Evolutionary conservation across 2,888 invertebrate species (phyloP), one percentile per base, ranked within the genome.

Genomic region (Dioctria linearis): DNA sequence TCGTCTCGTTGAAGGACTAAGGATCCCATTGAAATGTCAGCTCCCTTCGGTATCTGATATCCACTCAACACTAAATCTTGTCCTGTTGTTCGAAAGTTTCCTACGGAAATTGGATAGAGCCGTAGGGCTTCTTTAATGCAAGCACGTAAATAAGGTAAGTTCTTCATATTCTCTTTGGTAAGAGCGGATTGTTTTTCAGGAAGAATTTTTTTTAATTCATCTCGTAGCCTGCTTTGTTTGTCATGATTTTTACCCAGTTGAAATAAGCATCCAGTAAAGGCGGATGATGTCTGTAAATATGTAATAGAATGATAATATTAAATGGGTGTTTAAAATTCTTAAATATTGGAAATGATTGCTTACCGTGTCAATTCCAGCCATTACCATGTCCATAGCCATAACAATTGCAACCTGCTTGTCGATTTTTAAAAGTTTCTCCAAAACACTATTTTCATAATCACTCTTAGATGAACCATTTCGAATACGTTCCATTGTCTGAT

Each of bases 311-410:
- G 6, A 76, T 13, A 61, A 6, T 11, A 78, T 13, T 75, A 25
- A 49, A 40, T 25, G 0, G 25, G 25, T 25, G 67, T 40, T 43
- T 40, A 39, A 11, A 6, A 42, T 63, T 6, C 0, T 51, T 40
- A 65, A 54, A 4, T n/a, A 13, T 57, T 25, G 25, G n/a, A 40
- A 39, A 40, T 46, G 63, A 87, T 25, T 25, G 25, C 25, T 89
- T 88, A 95, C 94, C 79, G 94, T 94, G 86, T 95, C 94, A 39
- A 94, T 92, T 79, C 94, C 94, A 61, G 93, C 94, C 81, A 92
- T 88, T 5, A 94, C 84, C 93, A 94, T 92, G 86, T 94, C 94
- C 85, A 92, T 91, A 1, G 92, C 92, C 93, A 94, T 94, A 82
- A 92, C 90, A 5, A 91, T 86, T 0, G 94, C 94, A 6, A 93